These are phyloP conservation scores for Phrynosoma blainvillii DNA, from an alignment of 2,113 vertebrate genomes.

Conservation along the genomic window DNA sequence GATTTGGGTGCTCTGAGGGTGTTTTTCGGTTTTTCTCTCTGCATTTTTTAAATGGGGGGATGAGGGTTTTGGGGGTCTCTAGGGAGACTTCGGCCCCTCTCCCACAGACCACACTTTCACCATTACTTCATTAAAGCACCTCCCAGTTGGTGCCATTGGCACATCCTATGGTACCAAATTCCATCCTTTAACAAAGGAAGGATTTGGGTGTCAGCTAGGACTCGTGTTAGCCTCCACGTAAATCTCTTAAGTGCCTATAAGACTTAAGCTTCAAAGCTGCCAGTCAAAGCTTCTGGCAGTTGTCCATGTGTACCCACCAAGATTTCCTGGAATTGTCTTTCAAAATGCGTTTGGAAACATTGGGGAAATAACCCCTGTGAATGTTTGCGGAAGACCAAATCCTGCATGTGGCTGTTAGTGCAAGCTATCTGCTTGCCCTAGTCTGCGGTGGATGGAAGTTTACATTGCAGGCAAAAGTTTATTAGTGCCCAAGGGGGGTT, in stretches of 20 bases:
- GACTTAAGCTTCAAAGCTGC: background rate
- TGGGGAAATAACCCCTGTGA: background rate
- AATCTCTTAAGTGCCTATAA: background rate
- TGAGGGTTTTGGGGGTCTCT: too few species aligned
- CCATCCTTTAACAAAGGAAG: background rate
- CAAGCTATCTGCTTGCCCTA: background rate
- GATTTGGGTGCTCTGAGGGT: too few species aligned
- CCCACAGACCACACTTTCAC: too few species aligned
- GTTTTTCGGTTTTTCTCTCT: too few species aligned
- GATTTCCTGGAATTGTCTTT: background rate
- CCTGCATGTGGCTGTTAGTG: background rate
- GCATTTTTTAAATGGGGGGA: too few species aligned
- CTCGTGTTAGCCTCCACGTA: background rate
- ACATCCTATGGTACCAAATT: background rate
- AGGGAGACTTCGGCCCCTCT: too few species aligned
- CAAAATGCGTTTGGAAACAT: background rate
- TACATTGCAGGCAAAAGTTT: background rate
- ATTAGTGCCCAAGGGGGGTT: too few species aligned
- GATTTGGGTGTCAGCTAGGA: background rate
- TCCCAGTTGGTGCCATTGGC: background rate
- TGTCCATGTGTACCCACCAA: background rate
- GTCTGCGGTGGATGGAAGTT: background rate
- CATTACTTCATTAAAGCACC: too few species aligned
- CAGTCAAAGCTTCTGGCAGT: background rate
- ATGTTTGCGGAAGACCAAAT: background rate